Percentiles rank a stretch among this genome's conserved stretches.
Evolutionary conservation across 2,888 invertebrate genomes (phyloP).

Genomic region (Notodonta ziczac): DNA sequence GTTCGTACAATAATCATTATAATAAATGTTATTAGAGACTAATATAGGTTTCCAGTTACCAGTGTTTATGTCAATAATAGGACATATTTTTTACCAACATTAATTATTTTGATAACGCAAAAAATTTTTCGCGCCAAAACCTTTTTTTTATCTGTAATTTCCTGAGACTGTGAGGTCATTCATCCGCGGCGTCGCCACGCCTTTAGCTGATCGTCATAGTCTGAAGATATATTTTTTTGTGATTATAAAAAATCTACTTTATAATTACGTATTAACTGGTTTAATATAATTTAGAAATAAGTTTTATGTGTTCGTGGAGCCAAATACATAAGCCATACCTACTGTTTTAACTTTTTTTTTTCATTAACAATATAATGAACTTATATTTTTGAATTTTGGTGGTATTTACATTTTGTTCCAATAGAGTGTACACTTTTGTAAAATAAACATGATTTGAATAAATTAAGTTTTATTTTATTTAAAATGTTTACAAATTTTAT

Average conservation of each 20-base stretch:
- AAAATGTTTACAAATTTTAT: no score
- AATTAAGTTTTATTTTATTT: slow-evolving; percentile 12
- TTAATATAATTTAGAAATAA: background rate
- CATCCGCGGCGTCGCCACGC: no score
- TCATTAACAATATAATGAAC: background rate
- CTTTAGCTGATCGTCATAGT: no score
- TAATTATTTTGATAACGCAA: no score
- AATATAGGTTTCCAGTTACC: background rate
- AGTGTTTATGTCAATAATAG: background rate
- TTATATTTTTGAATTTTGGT: background rate
- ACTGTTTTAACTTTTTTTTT: background rate
- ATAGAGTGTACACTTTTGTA: background rate
- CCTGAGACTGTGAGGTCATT: no score
- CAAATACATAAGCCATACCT: slow-evolving; percentile 24
- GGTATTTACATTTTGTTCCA: background rate
- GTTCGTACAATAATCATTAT: slow-evolving; percentile 23
- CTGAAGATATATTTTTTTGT: no score
- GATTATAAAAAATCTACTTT: no score
- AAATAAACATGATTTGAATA: background rate
- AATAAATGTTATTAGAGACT: background rate
- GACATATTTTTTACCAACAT: no score
- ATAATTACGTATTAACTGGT: background rate
- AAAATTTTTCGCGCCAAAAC: no score
- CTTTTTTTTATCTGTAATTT: no score
- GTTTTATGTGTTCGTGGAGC: slow-evolving; percentile 37